Evolutionary conservation across 2,113 vertebrate species (phyloP).

Genomic region (Calyptomena viridis): DNA sequence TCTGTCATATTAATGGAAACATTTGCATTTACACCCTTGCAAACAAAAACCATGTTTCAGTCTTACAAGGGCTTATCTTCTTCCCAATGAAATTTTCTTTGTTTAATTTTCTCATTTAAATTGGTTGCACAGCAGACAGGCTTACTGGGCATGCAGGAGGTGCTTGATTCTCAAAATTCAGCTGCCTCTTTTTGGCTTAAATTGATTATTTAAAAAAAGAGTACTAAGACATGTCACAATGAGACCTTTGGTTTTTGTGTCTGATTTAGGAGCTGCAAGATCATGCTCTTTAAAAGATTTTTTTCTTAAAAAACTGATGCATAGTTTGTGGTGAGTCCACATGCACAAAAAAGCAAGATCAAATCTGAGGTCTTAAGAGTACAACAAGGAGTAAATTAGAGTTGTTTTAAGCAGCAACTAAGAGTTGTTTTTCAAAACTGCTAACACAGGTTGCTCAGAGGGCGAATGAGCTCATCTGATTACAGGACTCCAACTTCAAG

Average conservation of each 20-base stretch:
- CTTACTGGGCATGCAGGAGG: not conserved
- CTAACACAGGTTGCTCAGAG: not conserved
- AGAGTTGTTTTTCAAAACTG: not conserved
- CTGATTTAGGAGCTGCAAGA: not conserved
- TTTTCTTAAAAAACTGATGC: not conserved
- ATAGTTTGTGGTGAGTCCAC: not conserved
- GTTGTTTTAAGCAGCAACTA: not conserved
- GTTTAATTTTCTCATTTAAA: not conserved
- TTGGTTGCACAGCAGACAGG: not conserved
- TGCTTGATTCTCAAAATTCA: not conserved
- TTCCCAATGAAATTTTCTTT: not conserved
- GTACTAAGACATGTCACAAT: not conserved
- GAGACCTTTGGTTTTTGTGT: not conserved
- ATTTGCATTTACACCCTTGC: not conserved
- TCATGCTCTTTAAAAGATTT: not conserved
- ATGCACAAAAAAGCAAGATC: not conserved
- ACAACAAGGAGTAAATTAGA: not conserved
- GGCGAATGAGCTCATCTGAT: constrained; percentile 27
- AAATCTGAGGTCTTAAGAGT: not conserved
- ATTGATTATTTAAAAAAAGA: not conserved
- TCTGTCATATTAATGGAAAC: not conserved
- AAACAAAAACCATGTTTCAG: not conserved
- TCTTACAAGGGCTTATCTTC: not conserved
- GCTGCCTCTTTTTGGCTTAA: not conserved
- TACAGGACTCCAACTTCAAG: constrained; percentile 17